Evolutionary conservation across 2,888 invertebrate genomes (phyloP).

Genomic region (Habroteleia sp.): DNA sequence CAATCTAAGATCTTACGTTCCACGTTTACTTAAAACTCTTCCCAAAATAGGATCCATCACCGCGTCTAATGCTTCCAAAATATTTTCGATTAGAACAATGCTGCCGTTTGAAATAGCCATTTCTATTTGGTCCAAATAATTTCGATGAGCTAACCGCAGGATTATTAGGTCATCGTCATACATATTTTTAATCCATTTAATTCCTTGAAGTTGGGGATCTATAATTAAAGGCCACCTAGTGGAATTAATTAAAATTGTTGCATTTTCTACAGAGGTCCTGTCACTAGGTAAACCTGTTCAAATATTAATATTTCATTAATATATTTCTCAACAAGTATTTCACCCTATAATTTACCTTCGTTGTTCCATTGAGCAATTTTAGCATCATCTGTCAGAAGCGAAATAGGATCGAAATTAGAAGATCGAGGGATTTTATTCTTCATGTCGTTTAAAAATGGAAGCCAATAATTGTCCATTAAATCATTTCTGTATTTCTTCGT

Average conservation of each 20-base stretch:
- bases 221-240: constrained; percentile 97
- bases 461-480: constrained; percentile 89
- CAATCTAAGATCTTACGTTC: constrained; percentile 81
- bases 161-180: constrained; percentile 88
- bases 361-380: constrained; percentile 97
- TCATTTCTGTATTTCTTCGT: constrained; percentile 91
- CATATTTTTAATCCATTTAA: constrained; percentile 97
- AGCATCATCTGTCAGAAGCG: constrained; percentile 95
- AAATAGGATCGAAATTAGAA: constrained; percentile 89
- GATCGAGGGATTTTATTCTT: constrained; percentile 90
- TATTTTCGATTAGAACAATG: constrained; percentile 92
- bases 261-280: constrained; percentile 96
- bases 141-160: constrained; percentile 89
- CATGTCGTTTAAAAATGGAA: constrained; percentile 89
- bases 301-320: background rate
- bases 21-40: constrained; percentile 93
- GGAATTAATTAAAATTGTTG: constrained; percentile 93
- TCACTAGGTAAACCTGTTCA: constrained; percentile 89
- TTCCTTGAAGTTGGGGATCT: constrained; percentile 95
- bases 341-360: constrained; percentile 83
- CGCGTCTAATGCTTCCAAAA: constrained; percentile 93
- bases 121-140: constrained; percentile 92
- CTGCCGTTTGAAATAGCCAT: constrained; percentile 88
- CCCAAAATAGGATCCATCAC: constrained; percentile 94
- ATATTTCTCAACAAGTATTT: background rate